phyloP scores from a whole-genome alignment of 2,113 vertebrate genomes.

The Festucalex cinctus region DNA sequence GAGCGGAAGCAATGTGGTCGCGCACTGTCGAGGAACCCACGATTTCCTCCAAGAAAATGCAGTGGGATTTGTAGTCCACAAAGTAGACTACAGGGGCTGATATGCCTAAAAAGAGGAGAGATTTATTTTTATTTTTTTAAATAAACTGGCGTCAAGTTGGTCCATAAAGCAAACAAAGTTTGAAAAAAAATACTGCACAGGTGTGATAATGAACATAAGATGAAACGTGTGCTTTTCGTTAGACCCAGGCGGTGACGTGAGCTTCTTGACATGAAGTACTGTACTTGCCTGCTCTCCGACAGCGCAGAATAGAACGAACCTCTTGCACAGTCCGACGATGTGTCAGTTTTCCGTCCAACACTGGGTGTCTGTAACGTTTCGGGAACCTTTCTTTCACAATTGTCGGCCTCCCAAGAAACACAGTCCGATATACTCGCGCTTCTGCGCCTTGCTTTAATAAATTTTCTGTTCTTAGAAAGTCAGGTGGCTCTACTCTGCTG shows the following conservation, averaged over 20 bases:
- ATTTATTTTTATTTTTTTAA: too few species aligned
- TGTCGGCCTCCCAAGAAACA: slow-evolving; percentile 75
- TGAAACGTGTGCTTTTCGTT: too few species aligned
- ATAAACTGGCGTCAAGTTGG: background rate
- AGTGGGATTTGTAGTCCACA: slow-evolving; percentile 84
- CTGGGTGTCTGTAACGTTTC: slow-evolving; percentile 83
- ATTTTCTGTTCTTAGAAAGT: slow-evolving; percentile 60
- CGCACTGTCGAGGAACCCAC: slow-evolving; percentile 75
- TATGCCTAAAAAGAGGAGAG: slow-evolving; percentile 80
- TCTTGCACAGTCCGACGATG: slow-evolving; percentile 83
- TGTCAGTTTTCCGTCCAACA: slow-evolving; percentile 84
- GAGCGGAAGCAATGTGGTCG: slow-evolving; percentile 77
- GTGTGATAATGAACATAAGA: too few species aligned
- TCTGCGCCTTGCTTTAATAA: slow-evolving; percentile 89
- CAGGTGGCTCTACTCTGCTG: background rate
- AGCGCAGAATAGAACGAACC: slow-evolving; percentile 85
- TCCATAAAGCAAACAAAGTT: too few species aligned
- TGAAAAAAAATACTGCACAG: too few species aligned
- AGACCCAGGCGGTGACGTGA: too few species aligned
- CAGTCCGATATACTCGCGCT: slow-evolving; percentile 81
- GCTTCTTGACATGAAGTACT: too few species aligned
- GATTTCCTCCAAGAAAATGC: slow-evolving; percentile 91
- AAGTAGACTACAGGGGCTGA: slow-evolving; percentile 85
- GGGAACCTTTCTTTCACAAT: slow-evolving; percentile 85
- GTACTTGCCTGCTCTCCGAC: slow-evolving; percentile 77